Evolutionary conservation across 2,113 vertebrate genomes (phyloP).

Genomic region (Anhinga anhinga): DNA sequence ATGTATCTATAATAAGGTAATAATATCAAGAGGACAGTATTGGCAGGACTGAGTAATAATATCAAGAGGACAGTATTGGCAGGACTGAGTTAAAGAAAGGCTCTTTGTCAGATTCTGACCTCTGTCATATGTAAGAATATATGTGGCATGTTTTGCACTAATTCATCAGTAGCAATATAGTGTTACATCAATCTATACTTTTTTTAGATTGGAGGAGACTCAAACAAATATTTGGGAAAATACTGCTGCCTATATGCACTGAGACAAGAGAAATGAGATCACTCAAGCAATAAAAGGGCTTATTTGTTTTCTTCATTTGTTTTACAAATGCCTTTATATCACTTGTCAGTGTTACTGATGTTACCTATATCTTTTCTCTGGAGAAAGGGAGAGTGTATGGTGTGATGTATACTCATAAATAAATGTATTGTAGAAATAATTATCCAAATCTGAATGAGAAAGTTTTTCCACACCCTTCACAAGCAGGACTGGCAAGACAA

Average conservation of each 20-base stretch:
- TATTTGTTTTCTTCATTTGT: background rate
- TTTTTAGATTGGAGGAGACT: background rate
- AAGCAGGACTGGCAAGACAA: background rate
- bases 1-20: background rate
- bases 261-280: background rate
- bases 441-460: background rate
- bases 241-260: background rate
- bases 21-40: background rate
- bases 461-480: background rate
- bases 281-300: background rate
- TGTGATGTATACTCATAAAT: background rate
- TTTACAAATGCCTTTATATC: background rate
- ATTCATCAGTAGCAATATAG: background rate
- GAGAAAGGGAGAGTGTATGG: background rate
- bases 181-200: background rate
- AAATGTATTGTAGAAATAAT: background rate
- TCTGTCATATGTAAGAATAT: background rate
- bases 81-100: background rate
- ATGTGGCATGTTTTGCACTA: background rate
- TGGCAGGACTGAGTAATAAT: background rate
- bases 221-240: background rate
- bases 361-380: background rate
- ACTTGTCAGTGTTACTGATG: background rate
- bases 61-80: background rate
- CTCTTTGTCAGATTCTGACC: background rate